These are phyloP conservation scores for Polypedilum vanderplanki DNA, from an alignment of 1,140 invertebrate species.

Conservation along the genomic window DNA sequence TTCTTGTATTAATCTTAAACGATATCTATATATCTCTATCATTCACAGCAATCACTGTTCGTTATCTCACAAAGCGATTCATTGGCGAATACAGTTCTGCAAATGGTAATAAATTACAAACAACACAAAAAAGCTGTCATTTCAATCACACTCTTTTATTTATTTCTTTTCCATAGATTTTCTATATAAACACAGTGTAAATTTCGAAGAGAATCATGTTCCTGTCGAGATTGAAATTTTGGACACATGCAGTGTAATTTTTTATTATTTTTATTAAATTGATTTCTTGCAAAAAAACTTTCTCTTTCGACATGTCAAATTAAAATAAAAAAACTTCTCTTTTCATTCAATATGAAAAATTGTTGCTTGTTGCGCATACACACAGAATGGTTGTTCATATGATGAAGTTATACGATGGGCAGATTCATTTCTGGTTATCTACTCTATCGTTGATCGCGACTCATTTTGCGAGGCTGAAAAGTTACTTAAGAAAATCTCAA, in stretches of 20 bases:
- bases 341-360: conserved; percentile 10
- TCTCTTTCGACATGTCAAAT: conserved; percentile 24
- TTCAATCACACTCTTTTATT: conserved; percentile 14
- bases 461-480: conserved; percentile 69
- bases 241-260: conserved; percentile 68
- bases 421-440: conserved; percentile 78
- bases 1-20: background rate
- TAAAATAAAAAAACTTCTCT: background rate
- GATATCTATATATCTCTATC: background rate
- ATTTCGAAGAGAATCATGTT: conserved; percentile 67
- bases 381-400: conserved; percentile 59
- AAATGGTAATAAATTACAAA: background rate
- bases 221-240: conserved; percentile 65
- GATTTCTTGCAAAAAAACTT: conserved; percentile 14
- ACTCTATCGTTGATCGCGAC: conserved; percentile 66
- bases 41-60: conserved; percentile 28
- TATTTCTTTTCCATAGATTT: conserved; percentile 60
- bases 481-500: conserved; percentile 60
- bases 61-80: conserved; percentile 29
- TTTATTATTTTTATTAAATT: conserved; percentile 28
- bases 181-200: conserved; percentile 68
- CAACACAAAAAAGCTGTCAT: background rate
- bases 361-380: conserved; percentile 37
- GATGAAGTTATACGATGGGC: conserved; percentile 70
- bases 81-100: conserved; percentile 29